Base-by-base conservation (phyloP, 1,140 invertebrate species). In the Diabrotica undecimpunctata region DNA sequence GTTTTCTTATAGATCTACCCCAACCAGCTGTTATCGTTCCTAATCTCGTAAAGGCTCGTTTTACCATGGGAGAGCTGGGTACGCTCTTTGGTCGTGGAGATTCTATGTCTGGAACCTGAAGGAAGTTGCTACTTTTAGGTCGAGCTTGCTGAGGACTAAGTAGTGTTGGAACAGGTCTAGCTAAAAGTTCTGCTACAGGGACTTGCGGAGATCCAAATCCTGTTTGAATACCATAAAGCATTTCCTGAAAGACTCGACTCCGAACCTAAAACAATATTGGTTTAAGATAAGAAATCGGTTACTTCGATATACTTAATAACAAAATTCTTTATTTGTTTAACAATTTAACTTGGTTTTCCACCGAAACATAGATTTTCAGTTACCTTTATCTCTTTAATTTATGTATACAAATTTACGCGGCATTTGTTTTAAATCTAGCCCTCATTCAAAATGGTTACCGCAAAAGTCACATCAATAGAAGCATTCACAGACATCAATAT, bases 51-150 rank as follows among this genome's bases (percentile, higher is more conserved):
- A 96, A 95, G 4, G 93, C 93, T 38, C 94, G 84, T 79, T 94
- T 94, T 66, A 96, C 92, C 91, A 95, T 95, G n/a, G 94, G 94
- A 39, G 93, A 95, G 70, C 92, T 94, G 4, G 94, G 93, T 39
- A 95, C 93, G 77, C 93, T 95, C 84, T 96, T 96, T 66, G 93
- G 92, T 75, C 92, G 82, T 62, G 78, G 84, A 73, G 80, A 80
- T 74, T 79, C 78, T 13, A 78, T 78, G 66, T 79, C 78, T 5
- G 78, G 78, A 46, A 79, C 78, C 84, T 95, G 92, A 35, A 96
- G 83, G 79, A 95, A 96, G 78, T 94, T 94, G 69, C 92, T 94
- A 74, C 91, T 95, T 74, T 94, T 94, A n/a, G 91, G 89, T 70
- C 92, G 89, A 52, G 80, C 78, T 67, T 83, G 83, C 70, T 91